Evolutionary conservation across 1,140 invertebrate species (phyloP), one percentile per base, ranked within the genome.

Genomic region (Drosophila repletoides): DNA sequence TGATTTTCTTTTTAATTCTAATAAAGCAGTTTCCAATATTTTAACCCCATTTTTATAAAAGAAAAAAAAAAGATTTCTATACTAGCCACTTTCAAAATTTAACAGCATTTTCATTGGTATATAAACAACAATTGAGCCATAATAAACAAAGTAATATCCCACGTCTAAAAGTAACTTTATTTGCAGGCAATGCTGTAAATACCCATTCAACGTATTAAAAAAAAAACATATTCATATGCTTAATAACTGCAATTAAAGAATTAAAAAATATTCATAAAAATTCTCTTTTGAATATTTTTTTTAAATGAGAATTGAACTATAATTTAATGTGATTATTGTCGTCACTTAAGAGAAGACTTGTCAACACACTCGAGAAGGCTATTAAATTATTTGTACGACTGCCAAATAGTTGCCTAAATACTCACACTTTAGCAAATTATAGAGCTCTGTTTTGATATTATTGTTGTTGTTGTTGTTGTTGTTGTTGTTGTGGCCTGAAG

Each of bases 341-440:
- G 31, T 6, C 41, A 28, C 10, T 24, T 63, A 22, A 28, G n/a
- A 52, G 53, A n/a, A n/a, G n/a, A 28, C 31, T 36, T 67, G 64
- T 67, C 64, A 67, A 67, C 64, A 67, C 33, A 33, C 26, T 19
- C 33, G n/a, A 24, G n/a, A n/a, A n/a, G n/a, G 5, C 26, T 33
- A 29, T 52, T 61, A 36, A 43, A 41, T 26, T 36, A 51, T 41
- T 28, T 60, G 21, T 29, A 49, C n/a, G 21, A 48, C 31, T 53
- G 38, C 31, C 56, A 68, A 68, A 68, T 48, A 43, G 33, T 48
- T 55, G 15, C 6, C 21, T 63, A 68, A 68, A 68, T 41, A 48
- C 34, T 56, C 51, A 29, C 45, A 56, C 59, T 41, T 55, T 49
- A 2, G 22, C 48, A 63, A 64, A 56, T 56, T 69, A 64, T 14